phyloP scores from a whole-genome alignment of 2,888 invertebrate genomes.

The Aphodius granarius region DNA sequence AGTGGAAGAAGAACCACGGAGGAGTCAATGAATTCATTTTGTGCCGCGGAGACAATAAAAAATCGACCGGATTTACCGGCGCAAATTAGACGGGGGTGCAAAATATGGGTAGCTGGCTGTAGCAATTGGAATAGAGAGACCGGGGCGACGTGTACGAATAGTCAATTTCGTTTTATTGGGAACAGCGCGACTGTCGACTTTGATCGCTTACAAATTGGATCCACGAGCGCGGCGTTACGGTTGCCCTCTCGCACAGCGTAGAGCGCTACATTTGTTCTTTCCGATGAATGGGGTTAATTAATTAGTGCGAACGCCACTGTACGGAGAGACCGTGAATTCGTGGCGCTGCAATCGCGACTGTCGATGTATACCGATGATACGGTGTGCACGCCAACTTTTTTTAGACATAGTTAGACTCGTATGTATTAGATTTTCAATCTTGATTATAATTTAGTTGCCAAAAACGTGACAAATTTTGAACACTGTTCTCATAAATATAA shows the following conservation, averaged over 20 bases:
- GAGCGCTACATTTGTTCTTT: conserved; percentile 44
- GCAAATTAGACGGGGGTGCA: not conserved
- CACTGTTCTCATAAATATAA: too few species aligned
- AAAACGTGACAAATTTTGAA: not conserved
- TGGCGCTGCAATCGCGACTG: not conserved
- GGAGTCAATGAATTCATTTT: too few species aligned
- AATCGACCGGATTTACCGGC: not conserved
- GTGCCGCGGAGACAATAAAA: not conserved
- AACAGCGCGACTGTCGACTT: conserved; percentile 37
- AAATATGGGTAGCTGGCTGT: not conserved
- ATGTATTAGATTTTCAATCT: too few species aligned
- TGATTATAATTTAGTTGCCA: too few species aligned
- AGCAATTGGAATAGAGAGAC: conserved; percentile 4
- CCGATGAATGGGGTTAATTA: conserved; percentile 46
- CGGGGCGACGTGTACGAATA: conserved; percentile 34
- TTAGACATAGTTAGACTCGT: not conserved
- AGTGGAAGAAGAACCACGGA: too few species aligned
- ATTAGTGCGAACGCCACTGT: conserved; percentile 34
- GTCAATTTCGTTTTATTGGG: conserved; percentile 41
- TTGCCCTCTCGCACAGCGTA: conserved; percentile 17
- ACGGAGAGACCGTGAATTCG: not conserved
- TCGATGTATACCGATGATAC: too few species aligned
- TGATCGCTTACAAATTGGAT: conserved; percentile 44
- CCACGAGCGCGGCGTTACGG: conserved; percentile 35
- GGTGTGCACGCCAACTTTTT: not conserved